Evolutionary conservation across 2,113 vertebrate genomes (phyloP).

Genomic region (Syngnathoides biaculeatus): DNA sequence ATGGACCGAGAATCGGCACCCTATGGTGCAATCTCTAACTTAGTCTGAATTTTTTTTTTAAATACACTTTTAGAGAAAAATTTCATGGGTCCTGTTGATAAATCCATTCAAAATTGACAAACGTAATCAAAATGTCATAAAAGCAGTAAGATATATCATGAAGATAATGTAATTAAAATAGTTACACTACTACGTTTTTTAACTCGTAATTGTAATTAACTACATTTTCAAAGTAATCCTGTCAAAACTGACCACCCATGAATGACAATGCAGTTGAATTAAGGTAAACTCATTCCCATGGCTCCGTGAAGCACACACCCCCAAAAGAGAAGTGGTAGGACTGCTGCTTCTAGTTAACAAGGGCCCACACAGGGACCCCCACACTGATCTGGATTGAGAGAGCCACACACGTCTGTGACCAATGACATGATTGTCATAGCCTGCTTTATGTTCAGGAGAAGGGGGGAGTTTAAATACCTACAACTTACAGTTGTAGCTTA

Average conservation of each 20-base stretch:
- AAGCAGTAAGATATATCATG: no score
- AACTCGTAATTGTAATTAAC: no score
- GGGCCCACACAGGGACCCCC: constrained; percentile 22
- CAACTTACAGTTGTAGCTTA: background rate
- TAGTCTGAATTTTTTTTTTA: no score
- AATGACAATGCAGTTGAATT: background rate
- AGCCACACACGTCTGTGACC: constrained; percentile 22
- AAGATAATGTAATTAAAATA: no score
- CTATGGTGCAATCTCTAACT: no score
- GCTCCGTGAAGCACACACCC: background rate
- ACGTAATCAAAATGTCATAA: no score
- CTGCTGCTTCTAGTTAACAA: constrained; percentile 21
- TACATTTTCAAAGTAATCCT: no score
- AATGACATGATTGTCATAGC: constrained; percentile 11
- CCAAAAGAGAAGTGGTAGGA: background rate
- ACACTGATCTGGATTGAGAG: constrained; percentile 27
- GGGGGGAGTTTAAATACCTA: background rate
- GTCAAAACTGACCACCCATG: background rate
- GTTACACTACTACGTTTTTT: no score
- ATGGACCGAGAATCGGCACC: no score
- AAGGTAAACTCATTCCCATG: background rate
- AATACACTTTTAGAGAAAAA: no score
- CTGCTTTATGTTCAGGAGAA: background rate
- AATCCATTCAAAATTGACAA: no score
- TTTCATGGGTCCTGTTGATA: no score